Base-by-base conservation (phyloP, 2,888 invertebrate species). In the Tetheella fluctuosa region DNA sequence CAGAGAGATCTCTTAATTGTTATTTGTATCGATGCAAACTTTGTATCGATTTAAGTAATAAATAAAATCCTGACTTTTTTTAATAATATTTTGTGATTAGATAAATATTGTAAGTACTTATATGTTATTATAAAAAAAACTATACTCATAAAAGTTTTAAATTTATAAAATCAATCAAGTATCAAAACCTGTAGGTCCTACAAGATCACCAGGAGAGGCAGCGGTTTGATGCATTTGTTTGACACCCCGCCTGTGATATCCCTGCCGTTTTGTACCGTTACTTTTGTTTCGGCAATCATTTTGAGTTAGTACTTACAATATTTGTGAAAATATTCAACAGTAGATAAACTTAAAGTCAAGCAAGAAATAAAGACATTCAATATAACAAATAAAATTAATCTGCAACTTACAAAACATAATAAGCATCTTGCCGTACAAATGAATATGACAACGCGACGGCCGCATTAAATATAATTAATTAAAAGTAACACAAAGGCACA, bases 401-500 rank as follows among this genome's bases (percentile, higher is more conserved):
- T 70, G 68, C 63, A 64, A 64, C 63, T 55, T 56, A 73, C 68
- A 69, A 34, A 71, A 70, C 62, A 48, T 10, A 52, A 54, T 37
- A 39, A 23, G n/a, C 15, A 53, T 53, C 10, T n/a, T 28, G 12
- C 48, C 56, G 70, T 64, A 74, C 65, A 65, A 70, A 71, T 64
- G 73, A 70, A 69, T 52, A 66, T 68, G 71, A 80, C 83, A 79
- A 84, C 79, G 69, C 67, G 68, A 62, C 79, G 82, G 77, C 74
- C 83, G 85, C 85, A 86, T 85, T 86, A 86, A 84, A 87, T 84
- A 85, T 89, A 89, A 91, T 91, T 90, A 90, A 91, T 91, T 88
- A 86, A 88, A 73, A 73, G 71, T 64, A 70, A 42, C 42, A 42
- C 20, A 48, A 48, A 20, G 48, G 20, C 17, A 20, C 82, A 86